phyloP scores from a whole-genome alignment of 2,113 vertebrate species.

The Tenebrosternarchus preto region DNA sequence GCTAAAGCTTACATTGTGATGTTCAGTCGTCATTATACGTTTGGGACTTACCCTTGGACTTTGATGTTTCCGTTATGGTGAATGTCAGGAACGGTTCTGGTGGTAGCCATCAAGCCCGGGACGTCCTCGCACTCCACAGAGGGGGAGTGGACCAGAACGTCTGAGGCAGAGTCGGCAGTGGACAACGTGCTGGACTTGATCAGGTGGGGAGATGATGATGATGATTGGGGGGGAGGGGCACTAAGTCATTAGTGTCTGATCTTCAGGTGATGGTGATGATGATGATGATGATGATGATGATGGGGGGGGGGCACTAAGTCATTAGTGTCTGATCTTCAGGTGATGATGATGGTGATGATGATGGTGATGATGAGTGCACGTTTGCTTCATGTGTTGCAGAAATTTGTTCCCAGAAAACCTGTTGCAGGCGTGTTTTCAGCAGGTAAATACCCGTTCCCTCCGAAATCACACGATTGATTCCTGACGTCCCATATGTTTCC shows the following conservation, averaged over 20 bases:
- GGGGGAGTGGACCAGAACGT: slow-evolving; percentile 70
- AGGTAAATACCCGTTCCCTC: slow-evolving; percentile 63
- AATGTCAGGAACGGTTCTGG: slow-evolving; percentile 76
- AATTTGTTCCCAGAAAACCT: slow-evolving; percentile 88
- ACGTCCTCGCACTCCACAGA: slow-evolving; percentile 70
- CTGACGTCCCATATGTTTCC: no score
- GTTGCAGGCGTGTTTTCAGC: slow-evolving; percentile 83
- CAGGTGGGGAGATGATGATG: slow-evolving; percentile 70
- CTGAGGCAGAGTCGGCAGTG: slow-evolving; percentile 74
- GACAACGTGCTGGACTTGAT: slow-evolving; percentile 82
- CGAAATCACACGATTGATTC: no score
- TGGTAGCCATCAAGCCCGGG: slow-evolving; percentile 80
- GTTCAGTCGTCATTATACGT: no score
- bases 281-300: no score
- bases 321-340: no score
- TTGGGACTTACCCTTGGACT: no score
- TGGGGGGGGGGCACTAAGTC: no score
- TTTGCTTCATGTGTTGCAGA: slow-evolving; percentile 57
- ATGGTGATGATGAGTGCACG: background rate
- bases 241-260: background rate
- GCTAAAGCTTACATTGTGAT: no score
- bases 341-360: no score
- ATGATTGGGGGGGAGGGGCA: no score
- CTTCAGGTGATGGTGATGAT: background rate
- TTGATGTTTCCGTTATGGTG: no score